Percentiles rank a stretch among this genome's conserved stretches.
These are phyloP conservation scores for Dicrostonyx torquatus DNA, from an alignment of 2,797 vertebrate species.

Conservation along the genomic window DNA sequence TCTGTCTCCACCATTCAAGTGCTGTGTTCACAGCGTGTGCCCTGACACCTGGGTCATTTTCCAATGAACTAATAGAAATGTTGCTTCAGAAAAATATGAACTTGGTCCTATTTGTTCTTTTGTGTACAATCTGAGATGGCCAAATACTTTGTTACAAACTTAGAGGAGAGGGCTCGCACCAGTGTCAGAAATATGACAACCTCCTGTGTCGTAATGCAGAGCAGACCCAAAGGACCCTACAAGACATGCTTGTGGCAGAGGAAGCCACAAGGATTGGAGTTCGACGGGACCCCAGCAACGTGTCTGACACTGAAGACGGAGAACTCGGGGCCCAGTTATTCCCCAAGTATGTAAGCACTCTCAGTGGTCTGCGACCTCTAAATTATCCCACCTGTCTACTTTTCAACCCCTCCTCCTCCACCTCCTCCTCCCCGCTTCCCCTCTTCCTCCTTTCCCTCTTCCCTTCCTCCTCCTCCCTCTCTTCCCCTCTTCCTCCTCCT, in stretches of 20 bases:
- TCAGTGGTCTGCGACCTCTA: slow-evolving; percentile 25
- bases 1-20: neutral
- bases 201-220: slow-evolving; percentile 81
- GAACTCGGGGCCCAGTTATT: slow-evolving; percentile 78
- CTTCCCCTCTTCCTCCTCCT: neutral
- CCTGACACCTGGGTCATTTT: neutral
- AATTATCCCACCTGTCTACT: neutral
- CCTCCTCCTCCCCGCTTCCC: neutral
- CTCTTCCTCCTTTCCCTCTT: neutral
- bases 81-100: neutral
- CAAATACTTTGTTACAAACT: neutral
- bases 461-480: neutral
- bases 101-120: neutral
- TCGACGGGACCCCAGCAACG: slow-evolving; percentile 66
- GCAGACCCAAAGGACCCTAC: slow-evolving; percentile 58
- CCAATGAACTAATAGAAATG: neutral
- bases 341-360: slow-evolving; percentile 82
- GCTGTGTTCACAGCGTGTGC: neutral
- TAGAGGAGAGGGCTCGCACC: neutral
- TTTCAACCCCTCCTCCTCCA: neutral
- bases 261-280: slow-evolving; percentile 58
- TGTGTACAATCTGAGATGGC: neutral
- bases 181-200: slow-evolving; percentile 49
- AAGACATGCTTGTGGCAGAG: slow-evolving; percentile 39
- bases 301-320: slow-evolving; percentile 77